A percentile compares a stretch with the other conserved stretches of the same genome.
Evolutionary conservation across 1,140 invertebrate genomes (phyloP).

Genomic region (fruit fly (Drosophila melanogaster)): Release_6_plus_ISO1_MT NT_033777.3:25096001-25096500

Average conservation of each 20-base stretch:
- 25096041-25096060: slow-evolving; percentile 25
- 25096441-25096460: slow-evolving; percentile 39
- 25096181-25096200: not conserved
- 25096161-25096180: not conserved
- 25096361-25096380: slow-evolving; percentile 39
- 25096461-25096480: slow-evolving; percentile 40
- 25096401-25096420: slow-evolving; percentile 44
- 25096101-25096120: slow-evolving; percentile 10
- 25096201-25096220: not conserved
- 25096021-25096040: slow-evolving; percentile 39
- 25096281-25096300: not conserved
- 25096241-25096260: not conserved
- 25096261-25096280: not conserved
- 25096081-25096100: slow-evolving; percentile 40
- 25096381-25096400: slow-evolving; percentile 43
- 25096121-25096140: not conserved
- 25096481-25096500: slow-evolving; percentile 28
- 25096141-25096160: not conserved
- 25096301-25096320: slow-evolving; percentile 14
- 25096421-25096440: slow-evolving; percentile 34
- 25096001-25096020: slow-evolving; percentile 44
- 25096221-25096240: slow-evolving; percentile 4
- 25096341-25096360: slow-evolving; percentile 38
- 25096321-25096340: slow-evolving; percentile 24
- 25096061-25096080: slow-evolving; percentile 29